Conservation (phyloP, 2,888 invertebrate genomes). For the Cantharis rufa region DNA sequence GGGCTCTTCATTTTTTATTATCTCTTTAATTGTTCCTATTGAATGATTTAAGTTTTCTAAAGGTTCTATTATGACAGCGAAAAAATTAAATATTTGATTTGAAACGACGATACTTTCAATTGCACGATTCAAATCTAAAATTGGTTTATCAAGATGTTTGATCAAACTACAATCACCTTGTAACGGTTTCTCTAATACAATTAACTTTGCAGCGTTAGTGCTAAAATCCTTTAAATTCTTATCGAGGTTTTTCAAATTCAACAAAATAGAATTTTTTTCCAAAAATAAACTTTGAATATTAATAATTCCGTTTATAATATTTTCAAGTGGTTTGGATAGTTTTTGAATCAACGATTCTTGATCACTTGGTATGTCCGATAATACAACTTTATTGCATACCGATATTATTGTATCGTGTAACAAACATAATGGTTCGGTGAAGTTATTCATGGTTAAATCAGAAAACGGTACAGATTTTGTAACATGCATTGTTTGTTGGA, state of each 20-base stretch:
- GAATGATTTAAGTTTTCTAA: not conserved
- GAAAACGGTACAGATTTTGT: constrained; percentile 12
- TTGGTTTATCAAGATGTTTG: not conserved
- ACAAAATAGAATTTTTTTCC: constrained; percentile 23
- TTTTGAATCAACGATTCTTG: constrained; percentile 47
- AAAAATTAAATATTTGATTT: not conserved
- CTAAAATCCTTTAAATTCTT: not conserved
- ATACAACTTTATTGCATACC: constrained; percentile 49
- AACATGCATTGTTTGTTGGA: constrained; percentile 39
- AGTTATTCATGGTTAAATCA: constrained; percentile 40
- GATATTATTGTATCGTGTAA: constrained; percentile 50
- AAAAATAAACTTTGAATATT: constrained; percentile 44
- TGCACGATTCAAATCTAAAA: not conserved
- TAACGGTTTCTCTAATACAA: not conserved
- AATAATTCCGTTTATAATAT: constrained; percentile 48
- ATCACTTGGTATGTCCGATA: constrained; percentile 35
- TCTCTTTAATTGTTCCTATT: not conserved
- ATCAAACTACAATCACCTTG: not conserved
- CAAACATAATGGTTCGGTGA: constrained; percentile 42
- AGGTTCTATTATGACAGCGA: not conserved
- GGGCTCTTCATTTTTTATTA: not conserved
- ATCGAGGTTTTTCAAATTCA: not conserved
- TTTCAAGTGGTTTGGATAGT: constrained; percentile 47
- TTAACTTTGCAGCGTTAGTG: not conserved
- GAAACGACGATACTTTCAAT: not conserved